These are phyloP conservation scores for Colius striatus DNA, from an alignment of 2,113 vertebrate genomes.

Conservation along the genomic window DNA sequence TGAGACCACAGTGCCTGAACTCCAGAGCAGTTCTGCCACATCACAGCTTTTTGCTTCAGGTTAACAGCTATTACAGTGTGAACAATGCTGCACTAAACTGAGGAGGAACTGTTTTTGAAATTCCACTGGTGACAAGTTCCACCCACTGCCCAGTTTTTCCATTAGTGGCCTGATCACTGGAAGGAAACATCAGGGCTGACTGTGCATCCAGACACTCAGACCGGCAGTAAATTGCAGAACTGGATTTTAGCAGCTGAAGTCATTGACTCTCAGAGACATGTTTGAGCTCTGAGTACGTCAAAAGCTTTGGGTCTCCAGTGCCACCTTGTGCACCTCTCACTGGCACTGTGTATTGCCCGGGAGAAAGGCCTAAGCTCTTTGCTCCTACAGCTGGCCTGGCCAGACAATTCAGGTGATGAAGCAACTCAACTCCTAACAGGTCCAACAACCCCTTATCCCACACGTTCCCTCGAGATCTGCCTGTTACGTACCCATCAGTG, in stretches of 20 bases:
- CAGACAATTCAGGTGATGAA: background rate
- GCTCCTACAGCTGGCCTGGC: background rate
- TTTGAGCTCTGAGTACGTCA: background rate
- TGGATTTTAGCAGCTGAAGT: background rate
- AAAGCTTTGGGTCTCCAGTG: background rate
- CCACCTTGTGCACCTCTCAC: background rate
- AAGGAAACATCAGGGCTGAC: background rate
- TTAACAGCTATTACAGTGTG: background rate
- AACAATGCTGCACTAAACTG: background rate
- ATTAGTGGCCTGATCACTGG: background rate
- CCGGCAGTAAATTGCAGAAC: background rate
- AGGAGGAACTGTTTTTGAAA: background rate
- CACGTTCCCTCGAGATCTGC: background rate
- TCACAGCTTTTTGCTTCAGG: background rate
- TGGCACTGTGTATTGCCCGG: fast-evolving
- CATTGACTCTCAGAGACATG: background rate
- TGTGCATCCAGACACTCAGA: background rate
- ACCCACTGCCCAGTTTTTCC: background rate
- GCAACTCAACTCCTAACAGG: background rate
- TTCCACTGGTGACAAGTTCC: background rate
- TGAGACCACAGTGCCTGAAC: background rate
- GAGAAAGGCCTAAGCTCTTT: background rate
- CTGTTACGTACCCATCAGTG: constrained; percentile 82
- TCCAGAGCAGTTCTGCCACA: background rate
- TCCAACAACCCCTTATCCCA: background rate